phyloP scores from a whole-genome alignment of 2,113 vertebrate species.

The Rousettus leschenaultii region DNA sequence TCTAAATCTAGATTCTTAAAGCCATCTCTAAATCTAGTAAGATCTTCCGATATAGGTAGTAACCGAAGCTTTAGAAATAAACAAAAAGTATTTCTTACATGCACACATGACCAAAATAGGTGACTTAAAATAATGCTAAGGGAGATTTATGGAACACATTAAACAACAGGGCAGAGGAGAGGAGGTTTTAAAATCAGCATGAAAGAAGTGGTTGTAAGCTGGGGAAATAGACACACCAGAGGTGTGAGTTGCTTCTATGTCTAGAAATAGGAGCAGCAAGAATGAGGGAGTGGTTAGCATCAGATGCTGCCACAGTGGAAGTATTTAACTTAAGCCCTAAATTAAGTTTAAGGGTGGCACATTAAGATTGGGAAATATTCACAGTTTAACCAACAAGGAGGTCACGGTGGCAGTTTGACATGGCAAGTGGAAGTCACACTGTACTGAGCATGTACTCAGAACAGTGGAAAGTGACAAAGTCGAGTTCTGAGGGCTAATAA shows the following conservation, averaged over 20 bases:
- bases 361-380: not conserved
- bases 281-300: not conserved
- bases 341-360: too few species aligned
- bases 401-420: too few species aligned
- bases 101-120: not conserved
- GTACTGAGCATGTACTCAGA: rapidly evolving
- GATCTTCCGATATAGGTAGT: not conserved
- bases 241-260: not conserved
- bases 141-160: not conserved
- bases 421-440: not conserved
- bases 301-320: not conserved
- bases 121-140: not conserved
- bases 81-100: not conserved
- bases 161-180: not conserved
- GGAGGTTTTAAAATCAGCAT: not conserved
- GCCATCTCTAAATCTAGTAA: not conserved
- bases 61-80: not conserved
- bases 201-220: not conserved
- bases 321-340: not conserved
- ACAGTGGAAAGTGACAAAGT: not conserved
- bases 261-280: too few species aligned
- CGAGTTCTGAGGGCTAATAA: not conserved
- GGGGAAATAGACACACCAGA: too few species aligned
- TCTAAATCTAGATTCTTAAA: not conserved
- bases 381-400: not conserved